Percentiles rank a stretch among this genome's conserved stretches.
Evolutionary conservation across 1,140 invertebrate species (phyloP).

Genomic region (Heterodera carotae): DNA sequence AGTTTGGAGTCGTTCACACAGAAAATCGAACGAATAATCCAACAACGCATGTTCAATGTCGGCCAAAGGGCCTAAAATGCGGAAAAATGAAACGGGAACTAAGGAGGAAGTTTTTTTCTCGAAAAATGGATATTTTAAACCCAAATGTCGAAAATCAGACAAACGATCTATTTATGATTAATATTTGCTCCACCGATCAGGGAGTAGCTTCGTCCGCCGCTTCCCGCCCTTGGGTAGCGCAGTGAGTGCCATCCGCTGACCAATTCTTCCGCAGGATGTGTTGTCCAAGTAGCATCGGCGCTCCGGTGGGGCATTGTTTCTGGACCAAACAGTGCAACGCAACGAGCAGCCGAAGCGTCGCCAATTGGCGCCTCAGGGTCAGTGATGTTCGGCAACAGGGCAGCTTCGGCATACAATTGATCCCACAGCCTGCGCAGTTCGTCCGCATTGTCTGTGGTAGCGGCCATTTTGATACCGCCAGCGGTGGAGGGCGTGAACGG

Average conservation of each 20-base stretch:
- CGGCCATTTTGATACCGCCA: conserved; percentile 32
- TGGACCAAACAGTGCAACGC: not conserved
- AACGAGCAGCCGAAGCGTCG: conserved; percentile 42
- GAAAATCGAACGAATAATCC: conserved; percentile 44
- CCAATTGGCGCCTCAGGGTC: conserved; percentile 57
- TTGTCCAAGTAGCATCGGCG: not conserved
- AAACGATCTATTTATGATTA: not conserved
- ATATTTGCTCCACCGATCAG: conserved; percentile 45
- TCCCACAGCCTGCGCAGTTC: conserved; percentile 42
- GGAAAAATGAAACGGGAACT: conserved; percentile 30
- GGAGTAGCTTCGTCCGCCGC: conserved; percentile 55
- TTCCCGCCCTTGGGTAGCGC: conserved; percentile 45
- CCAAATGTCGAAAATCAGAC: too few relatives aligned
- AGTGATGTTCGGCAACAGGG: conserved; percentile 65
- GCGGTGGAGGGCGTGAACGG: not conserved
- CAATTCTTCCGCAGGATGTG: conserved; percentile 44
- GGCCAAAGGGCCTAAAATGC: conserved; percentile 55
- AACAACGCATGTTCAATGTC: conserved; percentile 55
- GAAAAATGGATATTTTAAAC: too few relatives aligned
- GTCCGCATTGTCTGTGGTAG: conserved; percentile 7
- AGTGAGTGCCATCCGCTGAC: conserved; percentile 55
- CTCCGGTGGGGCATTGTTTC: not conserved
- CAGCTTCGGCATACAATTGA: conserved; percentile 55
- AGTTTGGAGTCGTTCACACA: conserved; percentile 15
- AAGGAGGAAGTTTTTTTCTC: not conserved